phyloP scores from a whole-genome alignment of 2,888 invertebrate species.

The Apomyelois bistriatella region DNA sequence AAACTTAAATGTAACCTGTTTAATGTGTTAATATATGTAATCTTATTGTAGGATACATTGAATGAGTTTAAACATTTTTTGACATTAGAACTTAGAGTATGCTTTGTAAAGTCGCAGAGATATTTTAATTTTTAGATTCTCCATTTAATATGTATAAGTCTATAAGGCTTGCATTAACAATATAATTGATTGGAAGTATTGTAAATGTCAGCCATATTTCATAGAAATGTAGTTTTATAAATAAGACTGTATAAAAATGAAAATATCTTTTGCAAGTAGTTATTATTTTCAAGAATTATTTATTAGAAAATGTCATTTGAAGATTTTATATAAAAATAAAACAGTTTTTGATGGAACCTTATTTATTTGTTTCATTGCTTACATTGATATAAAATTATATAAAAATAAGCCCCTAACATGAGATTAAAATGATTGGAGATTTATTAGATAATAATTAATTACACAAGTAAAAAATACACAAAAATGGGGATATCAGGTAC shows the following conservation, averaged over 20 bases:
- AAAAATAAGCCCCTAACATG: background rate
- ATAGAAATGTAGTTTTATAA: constrained; percentile 25
- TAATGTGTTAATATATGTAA: constrained; percentile 1
- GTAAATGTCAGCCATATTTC: background rate
- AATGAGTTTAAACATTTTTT: constrained; percentile 23
- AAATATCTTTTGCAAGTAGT: constrained; percentile 27
- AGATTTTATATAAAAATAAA: constrained; percentile 32
- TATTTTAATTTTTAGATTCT: constrained; percentile 10
- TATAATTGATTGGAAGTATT: constrained; percentile 21
- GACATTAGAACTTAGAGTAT: constrained; percentile 24
- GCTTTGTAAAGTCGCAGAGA: constrained; percentile 35
- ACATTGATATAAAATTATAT: background rate
- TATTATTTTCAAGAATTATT: constrained; percentile 26
- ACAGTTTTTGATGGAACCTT: constrained; percentile 26
- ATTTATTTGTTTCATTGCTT: constrained; percentile 19
- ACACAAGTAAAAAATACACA: background rate
- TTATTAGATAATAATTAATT: background rate
- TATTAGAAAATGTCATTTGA: constrained; percentile 30
- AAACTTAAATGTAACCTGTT: constrained; percentile 8
- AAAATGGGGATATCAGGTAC: background rate
- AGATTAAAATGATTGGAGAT: constrained; percentile 2
- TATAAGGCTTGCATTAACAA: constrained; percentile 15
- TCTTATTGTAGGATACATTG: background rate
- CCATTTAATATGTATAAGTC: constrained; percentile 12
- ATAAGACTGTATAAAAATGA: constrained; percentile 32